Evolutionary conservation across 2,888 invertebrate species (phyloP).

Genomic region (Rapana venosa): DNA sequence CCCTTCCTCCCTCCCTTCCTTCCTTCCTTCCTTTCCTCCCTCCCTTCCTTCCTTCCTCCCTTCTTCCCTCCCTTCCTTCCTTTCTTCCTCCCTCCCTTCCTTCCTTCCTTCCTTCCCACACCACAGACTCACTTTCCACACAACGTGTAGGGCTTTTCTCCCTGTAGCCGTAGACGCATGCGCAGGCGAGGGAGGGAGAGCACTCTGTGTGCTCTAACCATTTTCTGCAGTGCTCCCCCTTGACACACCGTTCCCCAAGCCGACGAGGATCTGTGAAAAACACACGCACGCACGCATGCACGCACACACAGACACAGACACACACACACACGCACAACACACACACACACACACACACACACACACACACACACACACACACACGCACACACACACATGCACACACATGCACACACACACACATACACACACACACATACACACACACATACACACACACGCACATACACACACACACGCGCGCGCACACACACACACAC

Average conservation of each 20-base stretch:
- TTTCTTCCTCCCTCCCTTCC: not conserved
- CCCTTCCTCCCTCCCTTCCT: too few species aligned
- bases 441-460: slow-evolving; percentile 14
- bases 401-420: not conserved
- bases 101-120: not conserved
- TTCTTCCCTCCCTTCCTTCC: not conserved
- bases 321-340: not conserved
- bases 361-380: slow-evolving; percentile 2
- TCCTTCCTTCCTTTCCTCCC: too few species aligned
- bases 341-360: slow-evolving; percentile 5
- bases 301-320: slow-evolving; percentile 5
- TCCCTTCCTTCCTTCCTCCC: too few species aligned
- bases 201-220: slow-evolving; percentile 2
- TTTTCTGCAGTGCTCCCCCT: slow-evolving; percentile 28
- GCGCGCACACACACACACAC: not conserved
- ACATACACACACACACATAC: not conserved
- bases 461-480: slow-evolving; percentile 16
- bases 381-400: not conserved
- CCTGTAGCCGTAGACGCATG: slow-evolving; percentile 42
- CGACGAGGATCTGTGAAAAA: slow-evolving; percentile 28
- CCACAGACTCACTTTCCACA: slow-evolving; percentile 43
- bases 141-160: not conserved
- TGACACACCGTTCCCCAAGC: slow-evolving; percentile 34
- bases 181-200: slow-evolving; percentile 27
- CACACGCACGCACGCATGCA: not conserved